phyloP scores from a whole-genome alignment of 2,888 invertebrate genomes.

The Resseliella maxima region DNA sequence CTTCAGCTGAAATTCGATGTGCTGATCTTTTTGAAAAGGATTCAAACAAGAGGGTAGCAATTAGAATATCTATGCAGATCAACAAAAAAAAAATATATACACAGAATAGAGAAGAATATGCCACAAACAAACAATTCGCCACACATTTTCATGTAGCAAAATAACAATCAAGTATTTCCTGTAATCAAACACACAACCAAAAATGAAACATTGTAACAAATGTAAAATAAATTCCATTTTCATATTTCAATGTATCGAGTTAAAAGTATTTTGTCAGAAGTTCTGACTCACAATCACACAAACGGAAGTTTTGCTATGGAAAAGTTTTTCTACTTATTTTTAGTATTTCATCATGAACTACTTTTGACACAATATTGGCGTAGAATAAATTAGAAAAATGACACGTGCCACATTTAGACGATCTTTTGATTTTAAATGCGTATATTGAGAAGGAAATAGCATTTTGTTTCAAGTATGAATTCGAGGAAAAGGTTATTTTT shows the following conservation, averaged over 20 bases:
- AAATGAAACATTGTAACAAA: neutral
- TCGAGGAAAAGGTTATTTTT: neutral
- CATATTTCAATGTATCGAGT: neutral
- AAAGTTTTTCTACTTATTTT: neutral
- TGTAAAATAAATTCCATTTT: slow-evolving; percentile 16
- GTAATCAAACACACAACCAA: neutral
- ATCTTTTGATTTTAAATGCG: neutral
- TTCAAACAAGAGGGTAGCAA: slow-evolving; percentile 25
- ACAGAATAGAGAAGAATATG: neutral
- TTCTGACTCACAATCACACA: no score
- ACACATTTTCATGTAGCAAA: slow-evolving; percentile 5
- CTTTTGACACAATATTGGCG: neutral
- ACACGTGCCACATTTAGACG: neutral
- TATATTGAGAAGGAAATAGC: neutral
- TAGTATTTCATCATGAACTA: neutral
- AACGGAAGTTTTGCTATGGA: slow-evolving; percentile 10
- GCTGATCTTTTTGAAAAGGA: neutral
- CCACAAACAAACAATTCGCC: neutral
- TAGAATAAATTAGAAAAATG: slow-evolving; percentile 33
- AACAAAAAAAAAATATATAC: neutral
- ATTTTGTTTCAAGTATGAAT: neutral
- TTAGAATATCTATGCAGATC: slow-evolving; percentile 19
- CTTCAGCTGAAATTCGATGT: neutral
- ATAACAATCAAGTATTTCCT: slow-evolving; percentile 37
- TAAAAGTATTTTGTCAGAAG: neutral